Base-by-base conservation (phyloP, 2,888 invertebrate species). In the Synanthedon andrenaeformis region DNA sequence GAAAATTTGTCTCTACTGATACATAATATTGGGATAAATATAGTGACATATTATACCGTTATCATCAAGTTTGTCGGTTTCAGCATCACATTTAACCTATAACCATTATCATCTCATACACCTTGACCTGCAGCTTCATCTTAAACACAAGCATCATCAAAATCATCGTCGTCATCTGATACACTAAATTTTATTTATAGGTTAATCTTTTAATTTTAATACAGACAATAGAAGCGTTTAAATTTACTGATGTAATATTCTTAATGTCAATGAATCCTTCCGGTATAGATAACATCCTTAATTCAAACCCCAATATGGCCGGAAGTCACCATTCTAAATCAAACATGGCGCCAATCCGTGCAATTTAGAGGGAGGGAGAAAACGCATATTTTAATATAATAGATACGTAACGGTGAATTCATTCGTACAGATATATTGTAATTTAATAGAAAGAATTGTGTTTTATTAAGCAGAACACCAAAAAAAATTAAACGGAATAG, bases 271-370 rank as follows among this genome's bases (percentile, higher is more conserved):
- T 68, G 67, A 65, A 65, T 66, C 72, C 72, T 75, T 70, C 73
- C 70, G 67, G 69, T 65, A 58, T 61, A 65, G 66, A 75, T 76
- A 76, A 75, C 71, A 75, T 70, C 72, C 73, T 76, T 79, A 76
- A 79, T 77, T 79, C 76, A 65, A 70, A 67, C 68, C 72, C 64
- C 67, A 64, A 69, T 76, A 71, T 66, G 67, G 66, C 69, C 77
- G 83, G 82, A 83, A 83, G 80, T 82, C 73, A 73, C 77, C 74
- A 76, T 81, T 77, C 81, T 83, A 84, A 86, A 85, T 85, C 84
- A 83, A 83, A 83, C 70, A 75, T 75, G 76, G 76, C 74, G 74
- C 70, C 72, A 72, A 76, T 70, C 71, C 70, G 62, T 60, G 69
- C 63, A 69, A 71, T 70, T 73, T 69, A 64, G 59, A 57, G 57